Evolutionary conservation across 1,140 invertebrate species (phyloP), one percentile per base, ranked within the genome.

Genomic region (Nylanderia fulva): DNA sequence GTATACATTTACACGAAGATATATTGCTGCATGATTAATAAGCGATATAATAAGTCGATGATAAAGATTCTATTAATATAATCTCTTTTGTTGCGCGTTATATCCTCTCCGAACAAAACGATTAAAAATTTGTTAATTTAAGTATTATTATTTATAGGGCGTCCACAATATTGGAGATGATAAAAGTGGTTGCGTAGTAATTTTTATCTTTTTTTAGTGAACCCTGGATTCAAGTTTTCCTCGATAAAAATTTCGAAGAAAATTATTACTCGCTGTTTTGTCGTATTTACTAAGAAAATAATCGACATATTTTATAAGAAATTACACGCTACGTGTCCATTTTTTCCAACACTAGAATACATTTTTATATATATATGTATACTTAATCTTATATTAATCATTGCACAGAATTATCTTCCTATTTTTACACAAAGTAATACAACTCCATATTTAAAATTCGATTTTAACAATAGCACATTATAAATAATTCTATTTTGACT

Each of bases 401-500:
- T 88, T 90, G 75, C 86, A 85, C 85, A 88, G 88, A 88, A 88
- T 86, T 74, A 86, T 87, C n/a, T 69, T 61, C 54, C 85, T 86
- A 88, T 71, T 72, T n/a, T 86, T 90, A 75, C 85, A 90, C 79
- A 89, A 88, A 56, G 77, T 76, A 74, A 83, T 74, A 84, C 85
- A 54, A 86, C 27, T 90, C 66, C 85, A 85, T 84, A 68, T 71
- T 85, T 52, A 66, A 84, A 90, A 68, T 88, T 90, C 72, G 64
- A 85, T 90, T 88, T n/a, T 79, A 87, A 69, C 63, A 89, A 85
- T 77, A 87, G 79, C 69, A 79, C 66, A 75, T 75, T 86, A 89
- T 45, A n/a, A 42, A 90, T 85, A 80, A 88, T 77, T 88, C 83
- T 92, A 90, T 56, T 91, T 48, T 92, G 92, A 93, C 92, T 93